These are phyloP conservation scores for Montipora efflorescens DNA, from an alignment of 64 coral and sea anemone species.

Conservation along the genomic window DNA sequence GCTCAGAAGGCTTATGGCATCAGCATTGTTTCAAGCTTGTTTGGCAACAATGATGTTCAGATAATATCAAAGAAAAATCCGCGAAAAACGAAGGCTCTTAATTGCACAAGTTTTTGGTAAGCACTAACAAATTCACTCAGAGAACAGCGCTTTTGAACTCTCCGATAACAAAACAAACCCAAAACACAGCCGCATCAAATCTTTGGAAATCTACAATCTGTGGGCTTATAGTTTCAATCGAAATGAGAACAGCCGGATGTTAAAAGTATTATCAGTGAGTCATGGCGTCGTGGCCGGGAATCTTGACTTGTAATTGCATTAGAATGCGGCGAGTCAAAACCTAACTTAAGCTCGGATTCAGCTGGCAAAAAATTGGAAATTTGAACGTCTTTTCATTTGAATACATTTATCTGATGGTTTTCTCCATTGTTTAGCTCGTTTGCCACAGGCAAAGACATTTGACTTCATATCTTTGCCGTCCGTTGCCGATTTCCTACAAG, in stretches of 20 bases:
- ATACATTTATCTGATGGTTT: neutral
- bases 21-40: too few species aligned
- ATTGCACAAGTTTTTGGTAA: too few species aligned
- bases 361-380: neutral
- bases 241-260: constrained; percentile 16
- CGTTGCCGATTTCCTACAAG: too few species aligned
- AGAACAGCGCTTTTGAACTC: neutral
- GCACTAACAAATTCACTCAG: neutral
- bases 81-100: too few species aligned
- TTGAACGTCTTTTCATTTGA: too few species aligned
- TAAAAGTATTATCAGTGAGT: neutral
- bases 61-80: too few species aligned
- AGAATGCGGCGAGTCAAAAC: neutral
- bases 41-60: too few species aligned
- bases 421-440: neutral
- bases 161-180: neutral
- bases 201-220: neutral
- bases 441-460: neutral
- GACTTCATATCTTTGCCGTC: too few species aligned
- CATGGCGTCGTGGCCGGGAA: neutral
- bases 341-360: neutral
- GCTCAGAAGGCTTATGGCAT: neutral
- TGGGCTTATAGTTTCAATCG: neutral
- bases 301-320: constrained; percentile 24
- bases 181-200: neutral